Conservation (phyloP, 2,113 vertebrate species). For the Carassius gibelio region DNA sequence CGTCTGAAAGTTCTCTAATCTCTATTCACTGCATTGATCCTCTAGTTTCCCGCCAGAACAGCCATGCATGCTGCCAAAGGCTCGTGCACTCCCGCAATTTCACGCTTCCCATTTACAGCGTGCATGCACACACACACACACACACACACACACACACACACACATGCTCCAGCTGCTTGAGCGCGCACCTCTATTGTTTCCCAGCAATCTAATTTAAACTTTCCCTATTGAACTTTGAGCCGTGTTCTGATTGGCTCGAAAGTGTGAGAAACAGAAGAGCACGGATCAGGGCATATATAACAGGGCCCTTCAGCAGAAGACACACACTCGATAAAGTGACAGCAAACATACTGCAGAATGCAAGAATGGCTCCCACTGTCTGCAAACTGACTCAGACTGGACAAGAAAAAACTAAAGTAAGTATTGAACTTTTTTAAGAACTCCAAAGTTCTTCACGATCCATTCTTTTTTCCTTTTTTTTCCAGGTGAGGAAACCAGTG, state of each 20-base stretch:
- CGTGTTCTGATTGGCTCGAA: constrained; percentile 71
- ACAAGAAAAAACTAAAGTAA: constrained; percentile 77
- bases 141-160: not conserved
- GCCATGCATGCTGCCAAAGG: constrained; percentile 20
- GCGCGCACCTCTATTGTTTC: constrained; percentile 68
- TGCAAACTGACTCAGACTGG: constrained; percentile 57
- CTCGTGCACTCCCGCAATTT: constrained; percentile 64
- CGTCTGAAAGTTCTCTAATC: constrained; percentile 6
- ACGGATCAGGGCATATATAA: constrained; percentile 6
- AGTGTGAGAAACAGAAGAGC: constrained; percentile 72
- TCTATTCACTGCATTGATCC: not conserved
- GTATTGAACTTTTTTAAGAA: constrained; percentile 37
- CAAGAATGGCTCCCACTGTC: constrained; percentile 70
- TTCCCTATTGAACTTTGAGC: constrained; percentile 57
- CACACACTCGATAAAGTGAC: not conserved
- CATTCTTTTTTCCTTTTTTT: not conserved
- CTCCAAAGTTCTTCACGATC: not conserved
- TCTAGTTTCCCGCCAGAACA: constrained; percentile 19
- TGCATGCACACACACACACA: not conserved
- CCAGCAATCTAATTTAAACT: constrained; percentile 64
- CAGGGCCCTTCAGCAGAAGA: not conserved
- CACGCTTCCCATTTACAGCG: constrained; percentile 60
- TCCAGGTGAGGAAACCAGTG: constrained; percentile 80
- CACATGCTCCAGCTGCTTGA: constrained; percentile 72
- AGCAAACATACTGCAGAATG: not conserved